Evolutionary conservation across 2,113 vertebrate genomes (phyloP).

Genomic region (Hypocryptadius cinnamomeus): DNA sequence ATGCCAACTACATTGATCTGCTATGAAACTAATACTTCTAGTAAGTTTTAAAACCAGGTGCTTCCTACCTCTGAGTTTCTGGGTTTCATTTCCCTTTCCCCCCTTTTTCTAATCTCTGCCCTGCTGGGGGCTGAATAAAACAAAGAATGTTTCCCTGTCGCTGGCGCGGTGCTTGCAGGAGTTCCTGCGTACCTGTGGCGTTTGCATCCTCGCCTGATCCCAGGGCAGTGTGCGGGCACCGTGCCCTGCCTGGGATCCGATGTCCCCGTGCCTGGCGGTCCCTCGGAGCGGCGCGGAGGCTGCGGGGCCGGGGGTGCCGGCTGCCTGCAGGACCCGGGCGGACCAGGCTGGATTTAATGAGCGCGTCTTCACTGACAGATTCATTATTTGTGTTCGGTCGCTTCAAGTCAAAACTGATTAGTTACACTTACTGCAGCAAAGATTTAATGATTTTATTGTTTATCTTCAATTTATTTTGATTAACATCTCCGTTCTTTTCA

Average conservation of each 20-base stretch:
- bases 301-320: background rate
- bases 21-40: background rate
- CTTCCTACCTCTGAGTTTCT: background rate
- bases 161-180: background rate
- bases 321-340: conserved; percentile 65
- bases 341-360: conserved; percentile 76
- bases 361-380: conserved; percentile 76
- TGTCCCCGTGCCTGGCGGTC: background rate
- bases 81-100: background rate
- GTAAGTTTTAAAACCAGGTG: background rate
- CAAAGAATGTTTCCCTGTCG: background rate
- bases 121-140: background rate
- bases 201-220: background rate
- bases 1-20: background rate
- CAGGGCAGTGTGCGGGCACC: fast-evolving
- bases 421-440: conserved; percentile 81
- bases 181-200: background rate
- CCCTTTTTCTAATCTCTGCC: background rate
- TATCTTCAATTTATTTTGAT: conserved; percentile 90
- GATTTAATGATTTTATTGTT: conserved; percentile 90
- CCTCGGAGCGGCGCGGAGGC: background rate
- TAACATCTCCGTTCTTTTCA: conserved; percentile 84
- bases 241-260: fast-evolving
- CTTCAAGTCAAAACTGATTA: conserved; percentile 86
- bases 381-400: conserved; percentile 83